These are phyloP conservation scores for Polypedilum vanderplanki DNA, from an alignment of 1,140 invertebrate genomes.

Conservation along the genomic window DNA sequence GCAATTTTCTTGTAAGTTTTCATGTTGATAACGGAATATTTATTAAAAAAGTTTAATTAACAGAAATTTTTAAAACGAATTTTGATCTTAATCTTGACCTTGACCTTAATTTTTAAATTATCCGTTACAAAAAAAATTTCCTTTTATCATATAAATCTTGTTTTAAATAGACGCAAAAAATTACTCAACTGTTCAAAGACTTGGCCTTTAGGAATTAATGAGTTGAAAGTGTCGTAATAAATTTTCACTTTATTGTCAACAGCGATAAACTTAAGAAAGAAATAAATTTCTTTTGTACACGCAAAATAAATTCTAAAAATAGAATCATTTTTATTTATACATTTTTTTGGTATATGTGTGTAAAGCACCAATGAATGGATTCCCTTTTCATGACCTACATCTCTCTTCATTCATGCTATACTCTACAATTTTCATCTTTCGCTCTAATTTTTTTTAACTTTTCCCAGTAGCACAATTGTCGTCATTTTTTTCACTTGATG, in stretches of 20 bases:
- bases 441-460: neutral
- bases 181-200: no score
- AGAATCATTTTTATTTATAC: neutral
- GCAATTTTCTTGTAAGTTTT: no score
- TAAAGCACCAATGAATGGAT: neutral
- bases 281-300: neutral
- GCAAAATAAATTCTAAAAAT: neutral
- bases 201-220: no score
- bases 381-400: slow-evolving; percentile 8
- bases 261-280: neutral
- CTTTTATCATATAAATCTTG: no score
- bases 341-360: neutral
- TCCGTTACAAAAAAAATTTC: no score
- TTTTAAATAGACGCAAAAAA: no score
- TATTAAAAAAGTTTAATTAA: no score
- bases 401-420: neutral
- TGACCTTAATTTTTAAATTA: no score
- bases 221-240: neutral
- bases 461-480: neutral
- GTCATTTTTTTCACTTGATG: neutral
- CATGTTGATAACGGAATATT: no score
- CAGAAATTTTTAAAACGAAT: no score
- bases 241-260: neutral
- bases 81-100: no score
- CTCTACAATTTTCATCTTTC: neutral